Evolutionary conservation across 53 echinoderm and acorn worm genomes (phyloP).

Genomic region (Temnopleurus reevesii): DNA sequence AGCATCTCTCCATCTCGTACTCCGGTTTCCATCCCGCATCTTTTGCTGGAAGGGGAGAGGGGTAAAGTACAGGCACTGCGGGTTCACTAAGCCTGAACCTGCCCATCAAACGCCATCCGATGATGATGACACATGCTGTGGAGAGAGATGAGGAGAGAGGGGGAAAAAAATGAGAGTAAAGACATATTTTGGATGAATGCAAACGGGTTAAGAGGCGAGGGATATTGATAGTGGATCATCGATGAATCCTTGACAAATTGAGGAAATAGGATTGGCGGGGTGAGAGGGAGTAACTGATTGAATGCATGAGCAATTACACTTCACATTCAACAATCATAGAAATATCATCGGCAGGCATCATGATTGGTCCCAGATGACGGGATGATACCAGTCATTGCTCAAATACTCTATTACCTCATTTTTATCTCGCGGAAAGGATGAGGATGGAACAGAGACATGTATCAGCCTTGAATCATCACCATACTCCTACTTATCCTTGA

Average conservation of each 20-base stretch:
- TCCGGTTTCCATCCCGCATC: slow-evolving; percentile 5
- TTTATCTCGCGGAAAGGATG: not conserved
- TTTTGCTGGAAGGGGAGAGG: not conserved
- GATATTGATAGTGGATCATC: not conserved
- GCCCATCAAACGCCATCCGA: slow-evolving; percentile 38
- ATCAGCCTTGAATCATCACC: no score
- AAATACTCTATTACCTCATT: not conserved
- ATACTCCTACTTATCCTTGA: no score
- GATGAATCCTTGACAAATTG: slow-evolving; percentile 23
- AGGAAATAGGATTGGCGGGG: slow-evolving; percentile 12
- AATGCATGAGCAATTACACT: slow-evolving; percentile 28
- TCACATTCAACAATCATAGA: slow-evolving; percentile 25
- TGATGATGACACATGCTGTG: slow-evolving; percentile 35
- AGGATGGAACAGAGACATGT: not conserved
- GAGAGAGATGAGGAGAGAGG: not conserved
- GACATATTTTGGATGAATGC: slow-evolving; percentile 53
- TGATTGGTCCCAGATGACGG: not conserved
- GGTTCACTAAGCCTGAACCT: slow-evolving; percentile 38
- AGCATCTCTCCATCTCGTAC: not conserved
- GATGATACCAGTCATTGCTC: not conserved
- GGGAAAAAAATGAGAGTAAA: slow-evolving; percentile 37
- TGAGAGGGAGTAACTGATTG: slow-evolving; percentile 3
- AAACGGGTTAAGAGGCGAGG: slow-evolving; percentile 38
- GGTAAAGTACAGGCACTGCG: slow-evolving; percentile 31
- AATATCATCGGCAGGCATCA: not conserved